Base-by-base conservation (phyloP, 1,140 invertebrate genomes). In the Trichonephila inaurata region DNA sequence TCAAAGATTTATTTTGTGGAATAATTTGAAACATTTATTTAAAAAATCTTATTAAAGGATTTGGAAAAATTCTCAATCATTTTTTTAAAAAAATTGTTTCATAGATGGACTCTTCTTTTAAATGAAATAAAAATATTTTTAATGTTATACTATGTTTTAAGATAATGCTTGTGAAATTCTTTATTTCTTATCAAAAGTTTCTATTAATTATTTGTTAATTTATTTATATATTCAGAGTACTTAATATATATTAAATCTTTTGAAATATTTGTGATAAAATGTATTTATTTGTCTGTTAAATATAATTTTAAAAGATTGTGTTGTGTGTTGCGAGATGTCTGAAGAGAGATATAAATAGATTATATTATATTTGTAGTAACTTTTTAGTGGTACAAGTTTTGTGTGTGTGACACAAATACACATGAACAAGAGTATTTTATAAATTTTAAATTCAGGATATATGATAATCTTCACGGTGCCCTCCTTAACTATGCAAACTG, bases 201-300 rank as follows among this genome's bases (percentile, higher is more conserved):
- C 2, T n/a, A 19, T 58, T 51, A n/a, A 3, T 60, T 58, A 18
- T 85, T 60, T n/a, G 6, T n/a, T 14, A 8, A 58, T 58, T 58
- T 83, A 19, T 58, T 83, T 44, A n/a, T n/a, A n/a, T n/a, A n/a
- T 83, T 58, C 24, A 60, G 44, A 58, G 44, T 85, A 85, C 82
- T 58, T 58, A 85, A 85, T 83, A 60, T 83, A n/a, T 58, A 16
- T 85, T 16, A 60, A 58, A 12, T 16, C 21, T 60, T 58, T 58
- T 51, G 51, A 51, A 51, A 12, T 85, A n/a, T 83, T 19, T 51
- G 16, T n/a, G 28, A 28, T 33, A 77, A 33, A 40, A 18, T 33
- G 14, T 28, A 28, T 33, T 18, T 33, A 33, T 77, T 77, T 77
- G 1, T 18, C 18, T 40, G 6, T 19, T 4, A 33, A 18, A 12